These are phyloP conservation scores for Chionis minor DNA, from an alignment of 2,113 vertebrate genomes.

Conservation along the genomic window DNA sequence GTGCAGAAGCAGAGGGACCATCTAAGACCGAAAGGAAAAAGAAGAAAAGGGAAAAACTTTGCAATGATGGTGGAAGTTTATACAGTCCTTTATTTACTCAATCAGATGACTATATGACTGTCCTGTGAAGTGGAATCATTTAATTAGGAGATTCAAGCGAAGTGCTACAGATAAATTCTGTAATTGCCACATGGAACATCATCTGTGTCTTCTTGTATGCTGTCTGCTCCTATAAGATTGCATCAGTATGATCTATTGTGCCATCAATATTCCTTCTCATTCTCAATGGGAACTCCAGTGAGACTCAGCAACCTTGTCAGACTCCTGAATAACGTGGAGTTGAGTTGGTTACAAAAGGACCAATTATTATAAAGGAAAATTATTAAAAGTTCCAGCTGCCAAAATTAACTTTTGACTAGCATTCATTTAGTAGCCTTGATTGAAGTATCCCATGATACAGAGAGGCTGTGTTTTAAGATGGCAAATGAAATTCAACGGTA, in stretches of 20 bases:
- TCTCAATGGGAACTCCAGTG: background rate
- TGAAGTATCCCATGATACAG: background rate
- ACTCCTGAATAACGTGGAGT: background rate
- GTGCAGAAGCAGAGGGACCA: background rate
- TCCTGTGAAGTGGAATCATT: conserved; percentile 60
- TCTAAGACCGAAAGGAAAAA: background rate
- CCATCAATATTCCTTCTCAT: conserved; percentile 12
- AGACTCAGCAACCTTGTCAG: background rate
- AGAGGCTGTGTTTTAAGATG: background rate
- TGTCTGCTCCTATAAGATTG: conserved; percentile 39
- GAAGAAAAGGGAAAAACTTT: background rate
- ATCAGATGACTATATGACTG: background rate
- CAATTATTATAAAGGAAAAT: background rate
- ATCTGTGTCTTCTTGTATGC: conserved; percentile 34
- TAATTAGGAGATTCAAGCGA: conserved; percentile 48
- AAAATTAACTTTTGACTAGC: background rate
- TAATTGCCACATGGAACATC: conserved; percentile 62
- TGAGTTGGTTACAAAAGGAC: background rate
- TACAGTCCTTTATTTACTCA: conserved; percentile 36
- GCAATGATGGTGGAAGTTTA: background rate
- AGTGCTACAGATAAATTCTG: conserved; percentile 52
- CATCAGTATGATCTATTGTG: background rate
- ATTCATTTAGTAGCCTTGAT: background rate
- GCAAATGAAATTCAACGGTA: background rate
- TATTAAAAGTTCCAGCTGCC: background rate